Base-by-base conservation (phyloP, 2,113 vertebrate genomes). In the Recurvirostra avosetta region DNA sequence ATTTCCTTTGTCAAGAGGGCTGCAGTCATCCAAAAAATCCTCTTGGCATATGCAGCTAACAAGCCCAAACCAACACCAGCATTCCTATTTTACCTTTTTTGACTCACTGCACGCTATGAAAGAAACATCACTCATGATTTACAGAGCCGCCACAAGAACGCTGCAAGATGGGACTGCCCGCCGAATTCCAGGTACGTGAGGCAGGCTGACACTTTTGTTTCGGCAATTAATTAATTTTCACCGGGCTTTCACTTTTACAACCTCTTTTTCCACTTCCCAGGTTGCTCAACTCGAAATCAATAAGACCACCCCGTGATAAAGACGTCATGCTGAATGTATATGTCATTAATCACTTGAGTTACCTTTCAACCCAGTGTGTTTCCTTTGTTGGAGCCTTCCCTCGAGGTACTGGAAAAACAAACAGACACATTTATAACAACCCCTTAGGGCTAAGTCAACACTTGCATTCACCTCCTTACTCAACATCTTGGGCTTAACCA, bases 301-400 rank as follows among this genome's bases (percentile, higher is more conserved):
- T 83, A 29, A 80, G 97, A 97, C 97, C 97, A 98, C 97, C 98
- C 96, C 29, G 2, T 58, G 94, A 94, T 61, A 95, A 94, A 92
- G 83, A 89, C 49, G 15, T 90, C 68, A 72, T 15, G 93, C 86
- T 96, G 86, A 97, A 96, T 41, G 47, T 90, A 58, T 47, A 43
- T 92, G 92, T 74, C 96, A 93, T 98, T 97, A 97, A 98, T 98
- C 97, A 98, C 96, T 55, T 19, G 47, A 59, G 90, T 95, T 97
- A 96, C 97, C 97, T 96, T 97, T 97, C 96, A 95, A 92, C 94
- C 82, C 55, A 61, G 89, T 8, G 82, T 7, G 4, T 52, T 94
- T 76, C 96, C 86, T 97, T 97, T 97, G 95, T 96, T 22, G 23
- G 79, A 90, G 52, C 93, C 86, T 80, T 86, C 81, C 95, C 77